Percentiles rank a stretch among this genome's conserved stretches.
Evolutionary conservation across 2,113 vertebrate species (phyloP).

Genomic region (Dipodomys merriami): DNA sequence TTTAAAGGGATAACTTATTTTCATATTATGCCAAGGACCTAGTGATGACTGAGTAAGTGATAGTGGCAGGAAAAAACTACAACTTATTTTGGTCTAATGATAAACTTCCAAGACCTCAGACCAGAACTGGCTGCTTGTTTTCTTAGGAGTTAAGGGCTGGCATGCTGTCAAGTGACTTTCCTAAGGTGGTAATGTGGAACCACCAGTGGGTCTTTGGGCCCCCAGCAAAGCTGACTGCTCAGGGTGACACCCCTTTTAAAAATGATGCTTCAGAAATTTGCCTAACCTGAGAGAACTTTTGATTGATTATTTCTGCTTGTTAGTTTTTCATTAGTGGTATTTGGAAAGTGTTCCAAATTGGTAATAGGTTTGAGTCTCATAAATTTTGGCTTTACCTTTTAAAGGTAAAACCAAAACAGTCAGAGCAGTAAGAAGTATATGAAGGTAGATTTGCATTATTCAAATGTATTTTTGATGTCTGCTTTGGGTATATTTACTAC

Average conservation of each 20-base stretch:
- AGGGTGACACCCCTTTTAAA: background rate
- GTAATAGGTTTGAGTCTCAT: background rate
- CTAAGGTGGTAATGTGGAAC: background rate
- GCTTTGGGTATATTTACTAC: slow-evolving; percentile 31
- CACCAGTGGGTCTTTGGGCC: background rate
- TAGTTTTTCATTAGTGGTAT: background rate
- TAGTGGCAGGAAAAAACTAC: background rate
- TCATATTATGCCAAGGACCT: background rate
- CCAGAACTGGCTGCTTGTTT: background rate
- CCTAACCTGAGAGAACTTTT: too few species aligned
- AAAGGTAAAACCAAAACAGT: background rate
- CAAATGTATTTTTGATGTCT: background rate
- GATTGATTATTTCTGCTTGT: background rate
- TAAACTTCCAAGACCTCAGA: background rate
- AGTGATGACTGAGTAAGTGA: background rate
- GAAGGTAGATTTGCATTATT: slow-evolving; percentile 1
- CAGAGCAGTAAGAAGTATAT: background rate
- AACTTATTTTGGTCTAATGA: slow-evolving; percentile 2
- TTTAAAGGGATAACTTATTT: slow-evolving; percentile 46
- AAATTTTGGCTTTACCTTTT: slow-evolving; percentile 32
- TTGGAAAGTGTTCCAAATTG: background rate
- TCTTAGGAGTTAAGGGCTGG: background rate
- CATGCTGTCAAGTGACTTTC: background rate
- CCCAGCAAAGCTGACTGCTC: background rate
- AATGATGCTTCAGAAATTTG: background rate